A percentile compares a stretch with the other conserved stretches of the same genome.
Conservation (phyloP, 2,797 vertebrate genomes). For the Botia almorhae region DNA sequence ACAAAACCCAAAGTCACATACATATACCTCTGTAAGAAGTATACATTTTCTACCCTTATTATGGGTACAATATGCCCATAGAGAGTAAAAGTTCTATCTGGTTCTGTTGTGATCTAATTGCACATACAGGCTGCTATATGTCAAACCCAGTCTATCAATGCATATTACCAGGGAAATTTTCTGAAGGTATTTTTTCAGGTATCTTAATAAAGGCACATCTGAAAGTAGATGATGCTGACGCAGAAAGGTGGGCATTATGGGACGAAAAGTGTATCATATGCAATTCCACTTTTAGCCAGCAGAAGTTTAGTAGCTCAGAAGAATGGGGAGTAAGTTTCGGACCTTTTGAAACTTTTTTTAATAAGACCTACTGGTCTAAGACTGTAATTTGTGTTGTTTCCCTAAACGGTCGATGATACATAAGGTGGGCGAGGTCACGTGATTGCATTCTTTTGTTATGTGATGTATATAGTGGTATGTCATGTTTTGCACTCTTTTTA, state of each 20-base stretch:
- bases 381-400: constrained; percentile 68
- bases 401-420: constrained; percentile 51
- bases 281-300: constrained; percentile 53
- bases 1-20: constrained; percentile 41
- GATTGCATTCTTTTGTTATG: constrained; percentile 73
- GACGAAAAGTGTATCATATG: constrained; percentile 47
- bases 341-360: constrained; percentile 57
- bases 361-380: constrained; percentile 69
- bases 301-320: constrained; percentile 58
- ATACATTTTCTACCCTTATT: constrained; percentile 28
- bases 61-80: neutral
- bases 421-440: constrained; percentile 64
- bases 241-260: neutral
- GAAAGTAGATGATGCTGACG: constrained; percentile 42
- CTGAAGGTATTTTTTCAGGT: constrained; percentile 53
- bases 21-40: constrained; percentile 53
- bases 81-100: constrained; percentile 12
- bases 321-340: constrained; percentile 42
- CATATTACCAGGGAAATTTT: constrained; percentile 45
- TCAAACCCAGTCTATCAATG: constrained; percentile 30
- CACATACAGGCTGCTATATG: constrained; percentile 38
- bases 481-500: constrained; percentile 72
- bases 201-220: constrained; percentile 44
- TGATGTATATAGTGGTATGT: constrained; percentile 78
- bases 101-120: constrained; percentile 23